These are phyloP conservation scores for Elachura formosa DNA, from an alignment of 2,113 vertebrate genomes.

Conservation along the genomic window DNA sequence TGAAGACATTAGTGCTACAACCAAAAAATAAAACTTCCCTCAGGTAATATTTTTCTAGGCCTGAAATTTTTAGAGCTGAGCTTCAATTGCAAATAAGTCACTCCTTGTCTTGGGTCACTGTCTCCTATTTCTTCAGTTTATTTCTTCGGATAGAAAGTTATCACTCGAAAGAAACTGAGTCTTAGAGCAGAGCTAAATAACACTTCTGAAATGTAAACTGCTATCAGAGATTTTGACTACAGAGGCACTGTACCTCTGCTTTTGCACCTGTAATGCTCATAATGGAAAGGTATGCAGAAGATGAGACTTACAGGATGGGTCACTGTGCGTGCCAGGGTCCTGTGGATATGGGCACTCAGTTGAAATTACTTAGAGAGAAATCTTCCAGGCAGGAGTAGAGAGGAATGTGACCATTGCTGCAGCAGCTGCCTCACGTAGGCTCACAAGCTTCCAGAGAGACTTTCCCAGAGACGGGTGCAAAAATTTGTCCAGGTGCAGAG, in stretches of 20 bases:
- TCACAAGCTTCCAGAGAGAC: not conserved
- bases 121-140: not conserved
- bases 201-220: not conserved
- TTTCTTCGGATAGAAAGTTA: not conserved
- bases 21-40: slow-evolving; percentile 2
- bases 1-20: not conserved
- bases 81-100: not conserved
- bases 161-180: not conserved
- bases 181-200: not conserved
- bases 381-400: not conserved
- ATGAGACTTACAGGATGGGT: rapidly evolving
- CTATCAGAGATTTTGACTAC: not conserved
- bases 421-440: not conserved
- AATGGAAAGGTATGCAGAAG: not conserved
- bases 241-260: not conserved
- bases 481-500: not conserved
- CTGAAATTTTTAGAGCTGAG: not conserved
- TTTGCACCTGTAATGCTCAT: not conserved
- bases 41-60: not conserved
- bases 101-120: not conserved
- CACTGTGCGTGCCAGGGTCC: not conserved
- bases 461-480: rapidly evolving
- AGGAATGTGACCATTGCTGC: not conserved
- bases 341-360: too few species aligned
- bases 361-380: not conserved